Evolutionary conservation across 2,113 vertebrate species (phyloP).

Genomic region (Eulemur macaco): DNA sequence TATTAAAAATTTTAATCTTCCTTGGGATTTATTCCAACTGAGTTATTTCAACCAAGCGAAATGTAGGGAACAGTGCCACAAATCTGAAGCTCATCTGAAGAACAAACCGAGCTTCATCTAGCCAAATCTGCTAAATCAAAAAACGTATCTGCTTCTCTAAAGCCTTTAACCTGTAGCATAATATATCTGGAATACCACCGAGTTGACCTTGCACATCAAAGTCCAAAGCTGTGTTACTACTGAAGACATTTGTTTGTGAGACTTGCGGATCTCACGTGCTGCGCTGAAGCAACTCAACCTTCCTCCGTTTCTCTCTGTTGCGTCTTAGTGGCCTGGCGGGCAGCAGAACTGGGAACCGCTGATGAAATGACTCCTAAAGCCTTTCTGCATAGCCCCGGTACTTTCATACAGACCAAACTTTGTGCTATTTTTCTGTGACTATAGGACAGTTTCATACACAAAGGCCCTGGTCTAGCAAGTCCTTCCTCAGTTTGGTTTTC

Average conservation of each 20-base stretch:
- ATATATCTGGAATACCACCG: neutral
- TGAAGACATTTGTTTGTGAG: neutral
- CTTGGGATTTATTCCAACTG: neutral
- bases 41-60: constrained; percentile 35
- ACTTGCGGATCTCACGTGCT: neutral
- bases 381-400: neutral
- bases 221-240: neutral
- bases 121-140: constrained; percentile 31
- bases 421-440: neutral
- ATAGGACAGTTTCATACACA: neutral
- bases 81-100: constrained; percentile 33
- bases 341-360: neutral
- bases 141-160: neutral
- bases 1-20: neutral
- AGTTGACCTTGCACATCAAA: neutral
- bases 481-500: neutral
- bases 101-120: neutral
- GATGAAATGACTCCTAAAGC: neutral
- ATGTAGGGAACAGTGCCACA: constrained; percentile 4
- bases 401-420: neutral
- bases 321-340: neutral
- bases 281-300: neutral
- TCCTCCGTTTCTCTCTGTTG: neutral
- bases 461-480: neutral
- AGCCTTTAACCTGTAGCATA: neutral